phyloP scores from a whole-genome alignment of 2,888 invertebrate genomes.

The Pseudococcus jackbeardsleyi region DNA sequence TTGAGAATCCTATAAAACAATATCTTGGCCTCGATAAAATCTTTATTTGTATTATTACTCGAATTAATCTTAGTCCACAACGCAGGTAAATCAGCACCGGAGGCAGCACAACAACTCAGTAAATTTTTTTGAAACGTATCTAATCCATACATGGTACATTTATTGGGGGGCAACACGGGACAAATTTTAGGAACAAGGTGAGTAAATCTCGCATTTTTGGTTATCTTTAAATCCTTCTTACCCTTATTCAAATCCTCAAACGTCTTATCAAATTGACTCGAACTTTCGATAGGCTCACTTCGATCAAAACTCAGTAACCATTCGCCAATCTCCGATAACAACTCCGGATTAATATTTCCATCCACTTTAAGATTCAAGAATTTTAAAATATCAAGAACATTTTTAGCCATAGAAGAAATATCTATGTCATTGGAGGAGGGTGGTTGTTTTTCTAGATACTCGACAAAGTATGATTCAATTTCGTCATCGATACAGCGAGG shows the following conservation, averaged over 20 bases:
- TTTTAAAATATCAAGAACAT: slow-evolving; percentile 2
- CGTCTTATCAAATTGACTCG: not conserved
- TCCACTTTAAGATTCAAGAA: not conserved
- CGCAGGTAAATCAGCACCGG: not conserved
- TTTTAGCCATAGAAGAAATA: not conserved
- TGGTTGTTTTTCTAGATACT: not conserved
- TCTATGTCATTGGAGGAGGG: not conserved
- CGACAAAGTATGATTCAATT: slow-evolving; percentile 26
- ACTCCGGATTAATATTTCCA: not conserved
- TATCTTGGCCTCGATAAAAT: not conserved
- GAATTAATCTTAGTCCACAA: slow-evolving; percentile 30
- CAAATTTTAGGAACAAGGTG: not conserved
- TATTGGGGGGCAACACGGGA: not conserved
- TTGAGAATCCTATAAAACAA: slow-evolving; percentile 11
- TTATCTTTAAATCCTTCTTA: not conserved
- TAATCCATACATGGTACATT: slow-evolving; percentile 12
- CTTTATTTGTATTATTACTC: not conserved
- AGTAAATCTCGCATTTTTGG: not conserved
- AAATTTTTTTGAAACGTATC: slow-evolving; percentile 19
- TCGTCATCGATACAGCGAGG: not conserved
- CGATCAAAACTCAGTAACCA: not conserved
- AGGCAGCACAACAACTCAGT: not conserved
- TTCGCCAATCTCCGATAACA: not conserved
- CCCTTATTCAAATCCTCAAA: not conserved
- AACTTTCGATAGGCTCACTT: not conserved